Evolutionary conservation across 1,140 invertebrate genomes (phyloP), one percentile per base, ranked within the genome.

Genomic region (Pseudomyrmex dendroicus): DNA sequence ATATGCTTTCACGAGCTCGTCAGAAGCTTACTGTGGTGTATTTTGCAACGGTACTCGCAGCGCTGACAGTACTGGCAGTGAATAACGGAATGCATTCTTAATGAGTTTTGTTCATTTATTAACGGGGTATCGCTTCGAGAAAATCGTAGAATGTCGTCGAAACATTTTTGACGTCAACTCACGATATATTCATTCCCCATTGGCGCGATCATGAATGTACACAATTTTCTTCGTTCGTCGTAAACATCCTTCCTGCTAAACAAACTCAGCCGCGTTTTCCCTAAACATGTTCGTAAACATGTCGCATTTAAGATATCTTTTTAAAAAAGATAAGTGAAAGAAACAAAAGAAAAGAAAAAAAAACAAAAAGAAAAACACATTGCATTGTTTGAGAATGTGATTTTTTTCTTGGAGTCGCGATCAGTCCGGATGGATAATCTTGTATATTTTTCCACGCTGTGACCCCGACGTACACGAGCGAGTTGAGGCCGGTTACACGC

Each of bases 381-480:
- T 25, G 20, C 57, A 80, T 72, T 72, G 74, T 78, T 70, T 17
- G 25, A 77, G 73, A 67, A 44, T 25, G 46, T 61, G 56, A 73
- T 56, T 73, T 63, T 64, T 83, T 54, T 25, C 25, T 25, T 76
- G 64, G 56, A 48, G 78, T 77, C 62, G 73, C 64, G 59, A 48
- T 56, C 68, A 13, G 12, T 46, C 25, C 70, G 68, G 70, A 70
- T 80, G 56, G 22, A 59, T 44, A 35, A 50, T 25, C 10, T 44
- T 56, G 76, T 80, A 80, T 80, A 80, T 80, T 80, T 80, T 80
- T 80, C 9, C 54, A 57, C 54, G 66, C 20, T 80, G 20, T 22
- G 54, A 72, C 54, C 76, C 76, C 54, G 66, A 35, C 35, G 44
- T 20, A 12, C 35, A 70, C 54, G 20, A 44, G 52, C 20, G 54